A percentile compares a stretch with the other conserved stretches of the same genome.
These are phyloP conservation scores for Psammodynastes pulverulentus DNA, from an alignment of 2,113 vertebrate genomes.

Conservation along the genomic window DNA sequence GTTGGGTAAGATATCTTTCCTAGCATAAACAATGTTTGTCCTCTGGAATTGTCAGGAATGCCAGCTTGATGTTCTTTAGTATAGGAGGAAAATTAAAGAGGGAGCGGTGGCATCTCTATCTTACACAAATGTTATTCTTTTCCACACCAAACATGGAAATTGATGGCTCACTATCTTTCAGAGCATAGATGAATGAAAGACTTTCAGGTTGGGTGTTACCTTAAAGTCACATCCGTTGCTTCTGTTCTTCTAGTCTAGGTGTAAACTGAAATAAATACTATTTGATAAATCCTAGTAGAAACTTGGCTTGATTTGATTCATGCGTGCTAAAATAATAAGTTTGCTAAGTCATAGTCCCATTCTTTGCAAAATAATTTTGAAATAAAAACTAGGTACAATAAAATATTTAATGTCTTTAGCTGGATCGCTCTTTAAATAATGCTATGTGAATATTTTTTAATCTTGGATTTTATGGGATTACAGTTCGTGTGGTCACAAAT, in stretches of 20 bases:
- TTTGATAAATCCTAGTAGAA: neutral
- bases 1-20: neutral
- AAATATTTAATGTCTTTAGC: too few species aligned
- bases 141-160: neutral
- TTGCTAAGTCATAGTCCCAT: neutral
- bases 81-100: neutral
- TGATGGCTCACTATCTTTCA: neutral
- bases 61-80: neutral
- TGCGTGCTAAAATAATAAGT: neutral
- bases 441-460: too few species aligned
- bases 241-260: too few species aligned
- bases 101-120: neutral
- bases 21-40: neutral
- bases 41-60: neutral
- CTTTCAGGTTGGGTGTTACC: too few species aligned
- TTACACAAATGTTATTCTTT: neutral
- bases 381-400: neutral
- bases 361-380: neutral
- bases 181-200: neutral
- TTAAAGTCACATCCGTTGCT: too few species aligned
- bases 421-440: too few species aligned
- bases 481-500: neutral
- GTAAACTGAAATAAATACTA: neutral
- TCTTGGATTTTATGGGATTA: neutral
- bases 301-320: neutral